Evolutionary conservation across 2,797 vertebrate genomes (phyloP).

Genomic region (Acanthurus leucopareius): DNA sequence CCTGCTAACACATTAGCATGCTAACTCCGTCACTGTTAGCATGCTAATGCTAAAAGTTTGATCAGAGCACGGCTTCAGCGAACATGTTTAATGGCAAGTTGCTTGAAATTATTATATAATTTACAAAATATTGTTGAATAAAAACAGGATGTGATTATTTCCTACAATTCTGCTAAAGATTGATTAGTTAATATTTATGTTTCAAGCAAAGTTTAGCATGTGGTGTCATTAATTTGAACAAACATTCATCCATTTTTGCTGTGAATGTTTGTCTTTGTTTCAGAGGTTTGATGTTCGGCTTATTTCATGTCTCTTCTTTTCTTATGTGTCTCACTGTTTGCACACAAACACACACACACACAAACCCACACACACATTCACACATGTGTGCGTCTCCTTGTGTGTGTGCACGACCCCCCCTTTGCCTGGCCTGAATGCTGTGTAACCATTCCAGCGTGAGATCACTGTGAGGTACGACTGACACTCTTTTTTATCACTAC

Average conservation of each 20-base stretch:
- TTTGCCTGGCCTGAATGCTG: constrained; percentile 80
- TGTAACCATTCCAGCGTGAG: constrained; percentile 89
- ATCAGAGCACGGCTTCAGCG: too few species aligned
- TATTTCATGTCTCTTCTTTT: constrained; percentile 62
- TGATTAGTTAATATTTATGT: too few species aligned
- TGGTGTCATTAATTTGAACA: background rate
- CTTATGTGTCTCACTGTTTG: constrained; percentile 68
- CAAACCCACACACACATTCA: background rate
- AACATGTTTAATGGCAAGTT: too few species aligned
- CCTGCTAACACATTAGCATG: too few species aligned
- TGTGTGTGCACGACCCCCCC: constrained; percentile 65
- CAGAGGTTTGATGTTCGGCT: constrained; percentile 40
- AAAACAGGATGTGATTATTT: too few species aligned
- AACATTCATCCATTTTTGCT: constrained; percentile 20
- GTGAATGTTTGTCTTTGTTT: constrained; percentile 27
- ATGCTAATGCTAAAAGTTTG: too few species aligned
- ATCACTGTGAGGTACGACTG: constrained; percentile 90
- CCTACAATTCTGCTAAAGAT: too few species aligned
- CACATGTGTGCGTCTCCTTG: constrained; percentile 59
- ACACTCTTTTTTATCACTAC: constrained; percentile 16
- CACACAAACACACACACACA: constrained; percentile 25
- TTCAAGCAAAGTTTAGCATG: too few species aligned
- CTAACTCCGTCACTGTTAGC: too few species aligned
- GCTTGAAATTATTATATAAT: too few species aligned
- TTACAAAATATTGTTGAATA: too few species aligned